Base-by-base conservation (phyloP, 2,113 vertebrate genomes). In the Bubalus kerabau region DNA sequence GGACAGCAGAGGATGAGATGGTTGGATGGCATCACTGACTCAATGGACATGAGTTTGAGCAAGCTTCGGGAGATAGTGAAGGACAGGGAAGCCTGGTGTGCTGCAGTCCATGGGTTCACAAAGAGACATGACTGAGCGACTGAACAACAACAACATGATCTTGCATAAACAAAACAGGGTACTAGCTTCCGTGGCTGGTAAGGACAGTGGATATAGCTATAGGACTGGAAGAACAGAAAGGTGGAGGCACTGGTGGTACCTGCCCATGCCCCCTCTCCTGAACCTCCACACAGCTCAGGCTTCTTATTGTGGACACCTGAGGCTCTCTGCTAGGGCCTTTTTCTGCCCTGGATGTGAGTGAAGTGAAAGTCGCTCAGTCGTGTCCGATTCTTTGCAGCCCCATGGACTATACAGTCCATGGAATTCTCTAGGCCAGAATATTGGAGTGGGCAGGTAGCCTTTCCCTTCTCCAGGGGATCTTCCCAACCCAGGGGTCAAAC, bases 101-200 rank as follows among this genome's bases (percentile, higher is more conserved):
- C 64, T 67, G 8, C 64, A 36, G 64, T 21, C n/a, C 64, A 67
- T 24, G 21, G 21, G 56, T 8, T 57, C 56, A 24, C 56, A 57
- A 4, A 57, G 23, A 57, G 56, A 57, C 19, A 57, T 36, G 64
- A 67, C 64, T 67, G n/a, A 21, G n/a, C 0, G 0, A 36, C 64
- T 36, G 16, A 67, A 36, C 32, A 67, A 36, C 36, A 67, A 8
- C 48, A 64, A 21, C 28, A 10, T 13, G 28, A 76, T 46, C 46
- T 78, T 30, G 9, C 5, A 0, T n/a, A 17, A 78, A 30, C 13
- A 32, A 89, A 78, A 56, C 15, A 40, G 46, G 48, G 16, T 17
- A 36, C 9, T 26, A 16, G 28, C 32, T 76, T 17, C 23, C 0
- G 0, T 16, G 43, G 46, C 30, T 28, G 48, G n/a, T 23, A 16